Evolutionary conservation across 2,888 invertebrate genomes (phyloP), one percentile per base, ranked within the genome.

Genomic region (Agrilus biguttatus): DNA sequence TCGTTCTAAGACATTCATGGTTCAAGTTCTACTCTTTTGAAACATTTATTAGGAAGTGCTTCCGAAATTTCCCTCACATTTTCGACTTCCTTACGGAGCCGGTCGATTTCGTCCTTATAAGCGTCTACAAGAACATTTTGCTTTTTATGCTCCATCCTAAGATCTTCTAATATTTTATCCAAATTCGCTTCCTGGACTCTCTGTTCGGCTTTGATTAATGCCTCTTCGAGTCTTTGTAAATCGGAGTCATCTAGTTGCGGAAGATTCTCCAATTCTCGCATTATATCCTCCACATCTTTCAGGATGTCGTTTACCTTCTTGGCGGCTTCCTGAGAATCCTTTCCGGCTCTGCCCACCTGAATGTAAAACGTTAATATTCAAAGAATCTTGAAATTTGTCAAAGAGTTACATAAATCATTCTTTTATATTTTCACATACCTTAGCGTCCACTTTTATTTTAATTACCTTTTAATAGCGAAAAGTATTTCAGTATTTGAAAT

Each of bases 271-370:
- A 92, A 67, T 55, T 88, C 84, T 17, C 78, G 77, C 57, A 82
- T 76, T 43, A 92, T 89, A 36, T 75, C 77, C 45, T 83, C 74
- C 5, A 96, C 77, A 49, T 86, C 85, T 7, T 74, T 72, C 36
- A 89, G 68, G 1, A 92, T 87, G 53, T 84, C 82, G 21, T 80
- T 72, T 1, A 93, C 89, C 66, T 86, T 83, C 49, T 80, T 79
- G 42, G 83, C 79, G 0, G 90, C 88, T 52, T 84, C 80, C 40
- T 77, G 73, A 0, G 91, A 86, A 51, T 85, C 86, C 5, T 79
- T 83, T 59, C 86, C 87, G 1, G 92, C 90, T 69, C 86, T 80
- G 5, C 88, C 89, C 17, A 93, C 91, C 85, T 89, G 54, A 45
- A 56, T 56, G 44, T 14, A 40, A 43, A 49, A 48, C 19, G 42